A percentile compares a stretch with the other conserved stretches of the same genome.
phyloP scores from a whole-genome alignment of 2,797 vertebrate species.

The Gallinago stenura region DNA sequence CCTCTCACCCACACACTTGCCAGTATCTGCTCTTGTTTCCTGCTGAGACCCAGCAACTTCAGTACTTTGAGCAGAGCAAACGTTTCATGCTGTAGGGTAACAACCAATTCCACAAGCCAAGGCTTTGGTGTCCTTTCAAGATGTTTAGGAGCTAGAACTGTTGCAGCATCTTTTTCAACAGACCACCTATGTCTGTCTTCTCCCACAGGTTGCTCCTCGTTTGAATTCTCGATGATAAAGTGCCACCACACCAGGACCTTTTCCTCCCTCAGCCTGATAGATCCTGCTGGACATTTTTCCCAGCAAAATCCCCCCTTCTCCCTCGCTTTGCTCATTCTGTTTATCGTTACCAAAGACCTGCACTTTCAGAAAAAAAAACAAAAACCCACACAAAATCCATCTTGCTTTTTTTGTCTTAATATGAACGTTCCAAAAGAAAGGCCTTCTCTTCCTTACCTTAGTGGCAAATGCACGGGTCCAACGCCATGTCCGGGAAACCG shows the following conservation, averaged over 20 bases:
- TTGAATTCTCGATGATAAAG: slow-evolving; percentile 96
- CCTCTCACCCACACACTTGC: neutral
- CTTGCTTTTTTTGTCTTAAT: slow-evolving; percentile 63
- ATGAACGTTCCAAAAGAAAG: neutral
- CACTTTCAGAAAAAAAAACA: slow-evolving; percentile 83
- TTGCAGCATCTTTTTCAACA: neutral
- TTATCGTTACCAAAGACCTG: slow-evolving; percentile 83
- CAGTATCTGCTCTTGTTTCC: fast-evolving
- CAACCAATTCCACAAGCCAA: neutral
- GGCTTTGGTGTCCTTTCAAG: too few relatives aligned
- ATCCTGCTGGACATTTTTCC: slow-evolving; percentile 43
- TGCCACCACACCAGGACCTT: neutral
- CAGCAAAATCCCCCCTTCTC: slow-evolving; percentile 68
- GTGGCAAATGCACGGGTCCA: neutral
- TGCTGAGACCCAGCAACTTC: neutral
- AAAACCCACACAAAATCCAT: slow-evolving; percentile 61
- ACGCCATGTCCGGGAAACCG: neutral
- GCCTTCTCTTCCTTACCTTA: slow-evolving; percentile 34
- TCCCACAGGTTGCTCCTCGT: slow-evolving; percentile 92
- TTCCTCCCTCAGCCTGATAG: slow-evolving; percentile 64
- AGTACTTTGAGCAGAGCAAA: too few relatives aligned
- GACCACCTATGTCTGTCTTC: neutral
- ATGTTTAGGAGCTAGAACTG: neutral
- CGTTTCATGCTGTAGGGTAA: fast-evolving
- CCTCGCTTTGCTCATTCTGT: slow-evolving; percentile 62